These are phyloP conservation scores for Leistus spinibarbis DNA, from an alignment of 2,888 invertebrate genomes.

Conservation along the genomic window DNA sequence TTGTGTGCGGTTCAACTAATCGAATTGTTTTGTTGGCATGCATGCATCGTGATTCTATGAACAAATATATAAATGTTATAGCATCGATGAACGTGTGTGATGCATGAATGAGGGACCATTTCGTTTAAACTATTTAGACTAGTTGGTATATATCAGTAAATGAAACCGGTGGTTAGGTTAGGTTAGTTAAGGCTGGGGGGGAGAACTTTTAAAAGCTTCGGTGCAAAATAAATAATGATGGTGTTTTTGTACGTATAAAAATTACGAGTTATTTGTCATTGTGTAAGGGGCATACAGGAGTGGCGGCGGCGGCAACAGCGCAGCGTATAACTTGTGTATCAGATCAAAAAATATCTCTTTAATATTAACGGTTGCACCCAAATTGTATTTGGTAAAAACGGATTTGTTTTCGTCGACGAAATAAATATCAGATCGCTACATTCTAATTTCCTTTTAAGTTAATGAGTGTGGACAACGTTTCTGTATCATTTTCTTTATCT, in stretches of 20 bases:
- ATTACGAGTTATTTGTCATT: neutral
- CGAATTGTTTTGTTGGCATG: neutral
- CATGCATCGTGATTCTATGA: neutral
- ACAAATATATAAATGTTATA: too few species aligned
- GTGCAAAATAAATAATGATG: neutral
- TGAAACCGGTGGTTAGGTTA: neutral
- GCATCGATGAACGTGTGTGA: neutral
- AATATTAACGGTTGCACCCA: neutral
- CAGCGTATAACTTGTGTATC: neutral
- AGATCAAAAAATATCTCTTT: neutral
- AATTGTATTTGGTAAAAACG: neutral
- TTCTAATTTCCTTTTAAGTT: neutral
- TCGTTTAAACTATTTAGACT: neutral
- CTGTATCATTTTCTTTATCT: too few species aligned
- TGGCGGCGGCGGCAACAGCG: neutral
- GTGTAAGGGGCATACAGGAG: neutral
- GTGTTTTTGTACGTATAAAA: neutral
- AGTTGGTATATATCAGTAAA: neutral
- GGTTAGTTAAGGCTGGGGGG: too few species aligned
- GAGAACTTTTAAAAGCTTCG: neutral
- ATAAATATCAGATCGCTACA: neutral
- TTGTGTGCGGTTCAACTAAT: conserved; percentile 8
- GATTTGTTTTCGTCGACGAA: neutral
- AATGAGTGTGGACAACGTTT: neutral
- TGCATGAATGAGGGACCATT: neutral